phyloP scores from a whole-genome alignment of 2,888 invertebrate species.

The Nephrotoma appendiculata region DNA sequence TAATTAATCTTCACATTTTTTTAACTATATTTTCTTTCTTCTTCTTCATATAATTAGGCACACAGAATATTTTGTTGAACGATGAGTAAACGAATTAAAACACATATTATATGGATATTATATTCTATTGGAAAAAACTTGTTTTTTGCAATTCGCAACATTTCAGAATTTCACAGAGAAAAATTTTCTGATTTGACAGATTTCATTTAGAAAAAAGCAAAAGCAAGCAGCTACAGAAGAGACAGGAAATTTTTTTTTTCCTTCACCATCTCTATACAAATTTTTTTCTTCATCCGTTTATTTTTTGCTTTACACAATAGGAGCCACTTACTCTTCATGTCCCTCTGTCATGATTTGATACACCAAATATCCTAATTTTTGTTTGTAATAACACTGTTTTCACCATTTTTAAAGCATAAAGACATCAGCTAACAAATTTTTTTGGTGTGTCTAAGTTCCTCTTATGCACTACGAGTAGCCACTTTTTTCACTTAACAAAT shows the following conservation, averaged over 20 bases:
- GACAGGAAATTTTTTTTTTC: background rate
- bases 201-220: background rate
- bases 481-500: background rate
- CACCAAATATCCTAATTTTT: conserved; percentile 71
- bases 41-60: background rate
- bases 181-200: background rate
- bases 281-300: background rate
- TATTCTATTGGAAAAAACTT: background rate
- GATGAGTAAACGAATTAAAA: background rate
- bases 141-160: background rate
- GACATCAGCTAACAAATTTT: conserved; percentile 37
- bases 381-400: conserved; percentile 62
- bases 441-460: conserved; percentile 1
- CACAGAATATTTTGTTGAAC: background rate
- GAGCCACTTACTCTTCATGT: conserved; percentile 69
- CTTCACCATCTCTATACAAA: background rate
- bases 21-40: background rate
- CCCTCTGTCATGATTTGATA: conserved; percentile 82
- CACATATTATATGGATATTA: background rate
- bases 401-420: conserved; percentile 73
- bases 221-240: background rate
- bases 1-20: background rate
- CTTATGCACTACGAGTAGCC: background rate
- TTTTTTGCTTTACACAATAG: background rate
- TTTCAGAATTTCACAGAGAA: background rate